These are phyloP conservation scores for Acomys russatus DNA, from an alignment of 2,797 vertebrate species.

Conservation along the genomic window DNA sequence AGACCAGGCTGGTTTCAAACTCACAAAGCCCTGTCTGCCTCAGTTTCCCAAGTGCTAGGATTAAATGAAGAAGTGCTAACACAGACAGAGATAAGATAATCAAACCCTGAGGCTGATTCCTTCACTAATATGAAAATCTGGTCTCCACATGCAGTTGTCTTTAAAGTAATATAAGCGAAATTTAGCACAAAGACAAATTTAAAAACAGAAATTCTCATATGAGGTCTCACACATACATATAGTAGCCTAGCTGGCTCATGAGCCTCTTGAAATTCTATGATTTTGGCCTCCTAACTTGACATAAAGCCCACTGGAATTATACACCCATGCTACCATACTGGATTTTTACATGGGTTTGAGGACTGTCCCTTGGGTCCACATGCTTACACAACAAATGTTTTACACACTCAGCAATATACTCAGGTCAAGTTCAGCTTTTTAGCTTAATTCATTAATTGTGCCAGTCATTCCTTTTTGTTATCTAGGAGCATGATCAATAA, in stretches of 20 bases:
- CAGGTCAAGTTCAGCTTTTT: not conserved
- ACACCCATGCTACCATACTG: no score
- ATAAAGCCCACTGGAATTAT: not conserved
- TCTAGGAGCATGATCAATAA: not conserved
- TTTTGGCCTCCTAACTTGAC: not conserved
- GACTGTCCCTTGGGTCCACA: not conserved
- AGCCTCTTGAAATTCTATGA: not conserved
- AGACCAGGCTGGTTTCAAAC: not conserved
- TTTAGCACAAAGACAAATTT: not conserved
- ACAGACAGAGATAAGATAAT: not conserved
- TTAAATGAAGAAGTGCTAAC: not conserved
- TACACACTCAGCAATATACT: not conserved
- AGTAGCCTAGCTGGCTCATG: not conserved
- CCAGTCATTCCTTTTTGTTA: not conserved
- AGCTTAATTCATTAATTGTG: not conserved
- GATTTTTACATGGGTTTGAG: no score
- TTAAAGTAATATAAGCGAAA: constrained; percentile 10
- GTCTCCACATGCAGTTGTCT: not conserved
- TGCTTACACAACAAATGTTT: not conserved
- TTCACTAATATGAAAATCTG: not conserved
- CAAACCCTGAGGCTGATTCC: not conserved
- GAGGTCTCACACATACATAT: no score
- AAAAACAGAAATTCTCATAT: not conserved
- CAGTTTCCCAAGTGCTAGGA: not conserved
- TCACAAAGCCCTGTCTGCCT: not conserved